These are phyloP conservation scores for Pristionchus exspectatus DNA, from an alignment of 2,888 invertebrate species.

Conservation along the genomic window DNA sequence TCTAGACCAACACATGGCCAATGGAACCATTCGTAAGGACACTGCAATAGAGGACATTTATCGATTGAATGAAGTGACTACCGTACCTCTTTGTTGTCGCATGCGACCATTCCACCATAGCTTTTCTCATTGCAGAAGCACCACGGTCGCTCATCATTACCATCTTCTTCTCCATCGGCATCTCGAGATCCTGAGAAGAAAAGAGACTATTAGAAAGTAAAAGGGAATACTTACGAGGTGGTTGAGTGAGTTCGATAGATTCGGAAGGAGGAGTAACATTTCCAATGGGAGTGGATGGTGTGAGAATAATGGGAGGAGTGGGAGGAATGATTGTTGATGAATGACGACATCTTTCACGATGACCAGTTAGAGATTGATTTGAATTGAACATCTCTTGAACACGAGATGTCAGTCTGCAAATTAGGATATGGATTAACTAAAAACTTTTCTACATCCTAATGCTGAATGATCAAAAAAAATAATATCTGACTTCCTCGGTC, in stretches of 20 bases:
- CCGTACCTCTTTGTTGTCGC: constrained; percentile 95
- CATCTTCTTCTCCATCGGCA: constrained; percentile 65
- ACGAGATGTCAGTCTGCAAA: constrained; percentile 71
- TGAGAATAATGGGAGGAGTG: background rate
- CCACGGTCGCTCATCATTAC: constrained; percentile 65
- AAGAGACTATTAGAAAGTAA: background rate
- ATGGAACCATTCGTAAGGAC: constrained; percentile 99
- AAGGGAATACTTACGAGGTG: background rate
- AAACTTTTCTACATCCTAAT: too few relatives aligned
- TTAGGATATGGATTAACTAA: background rate
- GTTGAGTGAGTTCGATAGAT: background rate
- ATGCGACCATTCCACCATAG: constrained; percentile 88
- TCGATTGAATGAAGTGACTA: background rate
- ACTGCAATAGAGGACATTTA: constrained; percentile 83
- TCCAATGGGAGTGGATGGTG: background rate
- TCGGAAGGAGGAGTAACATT: constrained; percentile 13
- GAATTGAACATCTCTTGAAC: constrained; percentile 77
- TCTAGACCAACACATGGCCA: constrained; percentile 97
- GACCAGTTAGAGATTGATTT: constrained; percentile 30
- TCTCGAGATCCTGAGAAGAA: constrained; percentile 56
- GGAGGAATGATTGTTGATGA: background rate
- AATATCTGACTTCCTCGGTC: constrained; percentile 71
- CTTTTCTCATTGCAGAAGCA: constrained; percentile 76
- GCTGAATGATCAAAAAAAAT: background rate
- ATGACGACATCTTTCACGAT: constrained; percentile 47